Base-by-base conservation (phyloP, 2,113 vertebrate species). In the Barbus barbus region DNA sequence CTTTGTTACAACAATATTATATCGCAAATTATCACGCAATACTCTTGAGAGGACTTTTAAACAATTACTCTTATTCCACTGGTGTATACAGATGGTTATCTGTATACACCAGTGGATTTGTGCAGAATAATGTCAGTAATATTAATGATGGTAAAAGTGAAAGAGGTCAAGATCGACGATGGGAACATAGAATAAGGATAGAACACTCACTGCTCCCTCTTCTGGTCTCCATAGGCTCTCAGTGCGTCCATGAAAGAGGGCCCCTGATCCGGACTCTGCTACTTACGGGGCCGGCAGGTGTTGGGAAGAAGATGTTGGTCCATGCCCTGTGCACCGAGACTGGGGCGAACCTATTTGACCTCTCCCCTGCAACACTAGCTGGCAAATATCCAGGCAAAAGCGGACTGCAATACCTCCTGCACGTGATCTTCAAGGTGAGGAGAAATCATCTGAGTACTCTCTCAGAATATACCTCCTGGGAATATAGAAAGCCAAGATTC, bases 291-390 rank as follows among this genome's bases (percentile, higher is more conserved):
- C 95, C 96, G 0, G 1, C 90, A 0, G 95, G 96, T 0, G 95
- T 96, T 1, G 96, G 96, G 0, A 97, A 97, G 91, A 95, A 93
- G 67, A 96, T 95, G 95, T 88, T 97, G 85, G 92, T 97, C 14
- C 94, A 96, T 1, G 94, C 95, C 82, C 90, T 96, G 87, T 96
- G 95, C 88, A 96, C 93, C 0, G 96, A 96, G 91, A 94, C 95
- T 0, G 96, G 96, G 74, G 96, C 96, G 80, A 97, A 96, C 88
- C 95, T 97, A 87, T 96, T 97, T 87, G 90, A 95, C 86, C 80
- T 97, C 63, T 95, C 95, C 0, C 22, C 94, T 0, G 83, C 88
- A 8, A 96, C 92, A 86, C 81, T 95, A 0, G 82, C 88, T 0
- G 92, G 93, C 6, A 97, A 96, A 80, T 96, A 95, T 73, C 93